Evolutionary conservation across 37 sponge, comb jelly and placozoan species (phyloP).

Genomic region (Spongilla lacustris): DNA sequence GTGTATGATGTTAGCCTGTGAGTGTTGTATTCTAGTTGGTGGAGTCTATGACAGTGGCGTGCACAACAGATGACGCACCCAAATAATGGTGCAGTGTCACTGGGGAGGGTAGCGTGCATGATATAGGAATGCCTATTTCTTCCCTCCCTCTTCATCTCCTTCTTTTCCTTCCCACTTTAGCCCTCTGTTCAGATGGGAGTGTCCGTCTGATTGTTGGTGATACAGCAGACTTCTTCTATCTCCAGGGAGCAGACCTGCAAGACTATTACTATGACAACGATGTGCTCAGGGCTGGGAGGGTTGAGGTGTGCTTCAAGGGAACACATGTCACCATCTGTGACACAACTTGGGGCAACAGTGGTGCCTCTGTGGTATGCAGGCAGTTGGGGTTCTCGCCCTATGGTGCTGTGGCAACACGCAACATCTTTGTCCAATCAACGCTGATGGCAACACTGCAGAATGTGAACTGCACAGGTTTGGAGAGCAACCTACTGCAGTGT

Average conservation of each 20-base stretch:
- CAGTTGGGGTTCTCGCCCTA: slow-evolving; percentile 1
- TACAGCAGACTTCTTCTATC: not conserved
- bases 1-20: too few relatives aligned
- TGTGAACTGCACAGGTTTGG: not conserved
- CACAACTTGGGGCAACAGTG: not conserved
- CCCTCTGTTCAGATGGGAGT: not conserved
- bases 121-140: not conserved
- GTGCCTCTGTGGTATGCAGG: slow-evolving; percentile 2
- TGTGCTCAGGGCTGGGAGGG: not conserved
- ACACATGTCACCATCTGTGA: not conserved
- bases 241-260: not conserved
- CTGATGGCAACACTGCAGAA: not conserved
- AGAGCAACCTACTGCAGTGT: not conserved
- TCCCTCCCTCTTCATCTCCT: too few relatives aligned
- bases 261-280: not conserved
- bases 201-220: not conserved
- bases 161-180: too few relatives aligned
- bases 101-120: too few relatives aligned
- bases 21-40: too few relatives aligned
- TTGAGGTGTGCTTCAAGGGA: slow-evolving; percentile 5
- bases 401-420: not conserved
- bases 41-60: too few relatives aligned
- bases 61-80: not conserved
- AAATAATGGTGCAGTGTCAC: too few relatives aligned
- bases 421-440: not conserved